phyloP scores from a whole-genome alignment of 2,113 vertebrate species.

The Limnothrissa miodon region DNA sequence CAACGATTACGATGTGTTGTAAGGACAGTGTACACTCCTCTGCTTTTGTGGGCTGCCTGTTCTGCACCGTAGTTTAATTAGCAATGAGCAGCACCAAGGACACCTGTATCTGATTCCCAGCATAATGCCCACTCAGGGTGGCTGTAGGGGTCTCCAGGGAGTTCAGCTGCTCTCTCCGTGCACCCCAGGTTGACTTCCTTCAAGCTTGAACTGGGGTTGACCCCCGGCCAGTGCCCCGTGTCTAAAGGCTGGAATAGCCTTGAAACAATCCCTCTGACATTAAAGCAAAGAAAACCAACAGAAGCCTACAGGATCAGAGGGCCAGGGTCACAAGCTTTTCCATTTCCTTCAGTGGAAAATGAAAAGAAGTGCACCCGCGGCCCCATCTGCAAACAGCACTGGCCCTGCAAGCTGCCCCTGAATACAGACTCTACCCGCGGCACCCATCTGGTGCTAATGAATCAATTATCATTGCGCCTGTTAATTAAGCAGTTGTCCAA shows the following conservation, averaged over 20 bases:
- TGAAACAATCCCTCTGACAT: slow-evolving; percentile 42
- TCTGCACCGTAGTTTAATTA: background rate
- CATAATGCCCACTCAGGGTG: background rate
- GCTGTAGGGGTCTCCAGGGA: background rate
- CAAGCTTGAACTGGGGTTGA: slow-evolving; percentile 36
- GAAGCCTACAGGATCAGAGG: slow-evolving; percentile 63
- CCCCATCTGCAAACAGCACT: slow-evolving; percentile 10
- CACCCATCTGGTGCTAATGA: slow-evolving; percentile 64
- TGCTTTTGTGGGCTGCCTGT: background rate
- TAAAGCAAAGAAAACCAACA: slow-evolving; percentile 39
- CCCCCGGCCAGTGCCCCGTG: slow-evolving; percentile 22
- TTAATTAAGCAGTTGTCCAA: slow-evolving; percentile 62
- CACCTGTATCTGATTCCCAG: background rate
- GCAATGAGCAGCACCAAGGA: background rate
- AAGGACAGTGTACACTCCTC: background rate
- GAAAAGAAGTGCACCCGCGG: slow-evolving; percentile 48
- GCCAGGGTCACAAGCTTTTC: slow-evolving; percentile 67
- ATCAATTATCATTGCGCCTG: slow-evolving; percentile 64
- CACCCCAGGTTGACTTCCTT: slow-evolving; percentile 25
- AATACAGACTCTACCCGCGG: slow-evolving; percentile 56
- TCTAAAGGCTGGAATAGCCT: slow-evolving; percentile 22
- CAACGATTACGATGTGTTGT: background rate
- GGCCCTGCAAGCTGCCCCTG: slow-evolving; percentile 28
- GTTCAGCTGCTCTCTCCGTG: background rate
- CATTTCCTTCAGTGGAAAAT: slow-evolving; percentile 65